A percentile compares a stretch with the other conserved stretches of the same genome.
phyloP scores from a whole-genome alignment of 2,888 invertebrate genomes.

The Pterostichus niger region DNA sequence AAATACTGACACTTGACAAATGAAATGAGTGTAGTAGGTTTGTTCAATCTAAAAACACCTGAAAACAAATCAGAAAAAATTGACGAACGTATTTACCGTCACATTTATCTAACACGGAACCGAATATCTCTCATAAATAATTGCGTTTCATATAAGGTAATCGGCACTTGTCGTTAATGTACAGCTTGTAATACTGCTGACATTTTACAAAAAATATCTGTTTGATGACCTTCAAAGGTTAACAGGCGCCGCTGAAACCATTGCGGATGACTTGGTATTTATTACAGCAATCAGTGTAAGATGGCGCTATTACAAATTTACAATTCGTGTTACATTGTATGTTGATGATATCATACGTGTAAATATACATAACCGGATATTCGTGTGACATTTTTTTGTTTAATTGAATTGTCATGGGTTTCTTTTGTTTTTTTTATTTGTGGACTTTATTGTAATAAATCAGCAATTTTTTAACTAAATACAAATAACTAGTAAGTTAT shows the following conservation, averaged over 20 bases:
- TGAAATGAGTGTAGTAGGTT: neutral
- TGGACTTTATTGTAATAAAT: neutral
- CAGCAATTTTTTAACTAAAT: too few species aligned
- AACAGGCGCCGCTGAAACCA: constrained; percentile 40
- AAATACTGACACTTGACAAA: neutral
- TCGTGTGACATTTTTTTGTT: constrained; percentile 19
- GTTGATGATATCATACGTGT: constrained; percentile 51
- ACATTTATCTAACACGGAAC: constrained; percentile 16
- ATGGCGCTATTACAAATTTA: constrained; percentile 20
- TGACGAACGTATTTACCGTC: neutral
- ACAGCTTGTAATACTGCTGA: constrained; percentile 33
- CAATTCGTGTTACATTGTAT: constrained; percentile 25
- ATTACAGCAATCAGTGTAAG: constrained; percentile 51
- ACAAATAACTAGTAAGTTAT: too few species aligned
- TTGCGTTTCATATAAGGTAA: constrained; percentile 27
- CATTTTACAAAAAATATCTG: constrained; percentile 50
- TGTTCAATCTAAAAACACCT: neutral
- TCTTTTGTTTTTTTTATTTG: constrained; percentile 4
- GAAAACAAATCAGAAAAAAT: constrained; percentile 1
- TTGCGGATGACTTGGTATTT: constrained; percentile 47
- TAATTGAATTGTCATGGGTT: constrained; percentile 21
- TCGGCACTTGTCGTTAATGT: constrained; percentile 19
- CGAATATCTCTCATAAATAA: constrained; percentile 13
- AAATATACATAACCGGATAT: constrained; percentile 49
- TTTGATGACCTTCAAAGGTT: constrained; percentile 55